Evolutionary conservation across 1,140 invertebrate genomes (phyloP).

Genomic region (Melitaea cinxia): DNA sequence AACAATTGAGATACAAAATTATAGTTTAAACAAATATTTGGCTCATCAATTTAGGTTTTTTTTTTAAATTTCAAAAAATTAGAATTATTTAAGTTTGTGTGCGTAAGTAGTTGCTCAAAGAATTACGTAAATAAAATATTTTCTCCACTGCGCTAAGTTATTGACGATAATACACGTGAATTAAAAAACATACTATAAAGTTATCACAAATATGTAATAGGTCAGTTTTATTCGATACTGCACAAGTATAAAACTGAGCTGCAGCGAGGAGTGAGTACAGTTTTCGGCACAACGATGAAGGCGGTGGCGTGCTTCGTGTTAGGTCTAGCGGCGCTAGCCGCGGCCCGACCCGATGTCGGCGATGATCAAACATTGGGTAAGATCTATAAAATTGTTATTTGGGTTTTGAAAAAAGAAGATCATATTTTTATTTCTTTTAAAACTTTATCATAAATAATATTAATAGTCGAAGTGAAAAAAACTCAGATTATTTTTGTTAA

Average conservation of each 20-base stretch:
- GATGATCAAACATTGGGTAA: constrained; percentile 49
- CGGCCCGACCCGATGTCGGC: constrained; percentile 45
- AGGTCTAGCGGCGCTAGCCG: constrained; percentile 55
- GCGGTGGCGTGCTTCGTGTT: constrained; percentile 48
- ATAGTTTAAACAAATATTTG: too few species aligned
- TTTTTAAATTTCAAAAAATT: too few species aligned
- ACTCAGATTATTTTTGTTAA: constrained; percentile 2
- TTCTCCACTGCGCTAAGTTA: neutral
- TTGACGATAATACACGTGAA: neutral
- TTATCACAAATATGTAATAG: constrained; percentile 8
- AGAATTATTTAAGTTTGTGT: too few species aligned
- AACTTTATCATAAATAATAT: too few species aligned
- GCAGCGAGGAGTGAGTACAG: constrained; percentile 38
- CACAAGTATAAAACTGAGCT: constrained; percentile 51
- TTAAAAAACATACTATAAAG: neutral
- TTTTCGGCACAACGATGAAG: constrained; percentile 60
- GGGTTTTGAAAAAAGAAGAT: too few species aligned
- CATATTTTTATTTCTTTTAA: too few species aligned
- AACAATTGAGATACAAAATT: too few species aligned
- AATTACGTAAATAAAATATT: neutral
- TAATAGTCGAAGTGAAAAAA: too few species aligned
- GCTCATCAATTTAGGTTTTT: too few species aligned
- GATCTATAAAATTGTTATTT: constrained; percentile 14
- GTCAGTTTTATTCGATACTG: constrained; percentile 17
- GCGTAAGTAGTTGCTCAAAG: too few species aligned